Percentiles rank a stretch among this genome's conserved stretches.
Evolutionary conservation across 2,797 vertebrate genomes (phyloP).

Genomic region (Lerista edwardsae): DNA sequence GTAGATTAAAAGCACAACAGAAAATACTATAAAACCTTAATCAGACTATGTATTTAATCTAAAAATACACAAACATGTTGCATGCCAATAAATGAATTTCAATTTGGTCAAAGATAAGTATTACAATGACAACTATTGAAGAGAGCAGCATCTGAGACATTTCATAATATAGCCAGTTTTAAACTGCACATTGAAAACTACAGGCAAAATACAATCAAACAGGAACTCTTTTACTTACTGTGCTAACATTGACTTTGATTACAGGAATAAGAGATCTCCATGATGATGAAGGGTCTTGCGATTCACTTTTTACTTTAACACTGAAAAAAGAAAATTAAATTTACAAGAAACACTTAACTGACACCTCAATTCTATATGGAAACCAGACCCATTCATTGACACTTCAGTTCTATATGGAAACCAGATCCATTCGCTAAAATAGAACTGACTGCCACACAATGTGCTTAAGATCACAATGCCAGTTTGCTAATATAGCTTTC

Average conservation of each 20-base stretch:
- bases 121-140: not conserved
- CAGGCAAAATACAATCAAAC: not conserved
- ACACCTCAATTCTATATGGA: not conserved
- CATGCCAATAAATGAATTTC: not conserved
- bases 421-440: not conserved
- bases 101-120: not conserved
- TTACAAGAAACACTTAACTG: not conserved
- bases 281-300: conserved; percentile 89
- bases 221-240: conserved; percentile 81
- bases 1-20: too few relatives aligned
- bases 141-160: not conserved
- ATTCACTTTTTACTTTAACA: conserved; percentile 91
- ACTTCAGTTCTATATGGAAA: not conserved
- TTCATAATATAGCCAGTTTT: not conserved
- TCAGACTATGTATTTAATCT: not conserved
- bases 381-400: not conserved
- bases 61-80: not conserved
- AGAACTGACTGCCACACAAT: not conserved
- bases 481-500: not conserved
- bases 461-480: not conserved
- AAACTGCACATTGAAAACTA: not conserved
- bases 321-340: conserved; percentile 68
- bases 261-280: conserved; percentile 99
- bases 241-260: conserved; percentile 98
- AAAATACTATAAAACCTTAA: not conserved